Conservation (phyloP, 2,113 vertebrate species). For the Gulo gulo region DNA sequence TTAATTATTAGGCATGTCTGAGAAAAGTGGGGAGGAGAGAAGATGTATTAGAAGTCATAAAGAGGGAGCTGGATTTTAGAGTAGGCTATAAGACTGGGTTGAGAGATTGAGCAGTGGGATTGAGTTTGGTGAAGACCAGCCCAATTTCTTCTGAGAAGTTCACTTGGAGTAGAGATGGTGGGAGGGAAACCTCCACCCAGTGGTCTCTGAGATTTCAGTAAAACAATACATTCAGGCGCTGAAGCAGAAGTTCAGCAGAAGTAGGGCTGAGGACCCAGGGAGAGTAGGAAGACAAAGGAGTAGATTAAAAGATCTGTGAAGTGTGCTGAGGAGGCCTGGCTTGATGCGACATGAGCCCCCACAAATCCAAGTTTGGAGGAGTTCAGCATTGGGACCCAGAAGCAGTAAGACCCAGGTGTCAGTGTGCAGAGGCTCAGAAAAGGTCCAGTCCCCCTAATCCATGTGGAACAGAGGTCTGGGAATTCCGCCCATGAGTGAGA, state of each 20-base stretch:
- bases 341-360: accelerated
- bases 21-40: not conserved
- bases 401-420: not conserved
- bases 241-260: not conserved
- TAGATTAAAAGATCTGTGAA: not conserved
- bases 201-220: not conserved
- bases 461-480: not conserved
- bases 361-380: not conserved
- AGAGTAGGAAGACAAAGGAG: not conserved
- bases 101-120: not conserved
- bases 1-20: not conserved
- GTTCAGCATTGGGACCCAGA: not conserved
- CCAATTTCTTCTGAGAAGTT: not conserved
- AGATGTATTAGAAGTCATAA: not conserved
- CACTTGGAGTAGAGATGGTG: too few relatives aligned
- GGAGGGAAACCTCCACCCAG: not conserved
- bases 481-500: not conserved
- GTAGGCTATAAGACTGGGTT: not conserved
- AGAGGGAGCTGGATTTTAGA: not conserved
- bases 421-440: not conserved
- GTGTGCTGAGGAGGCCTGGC: not conserved
- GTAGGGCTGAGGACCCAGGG: not conserved
- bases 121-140: not conserved
- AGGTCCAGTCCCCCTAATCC: not conserved
- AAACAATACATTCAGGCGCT: not conserved